Base-by-base conservation (phyloP, 2,113 vertebrate species). In the Sterrhoptilus dennistouni region DNA sequence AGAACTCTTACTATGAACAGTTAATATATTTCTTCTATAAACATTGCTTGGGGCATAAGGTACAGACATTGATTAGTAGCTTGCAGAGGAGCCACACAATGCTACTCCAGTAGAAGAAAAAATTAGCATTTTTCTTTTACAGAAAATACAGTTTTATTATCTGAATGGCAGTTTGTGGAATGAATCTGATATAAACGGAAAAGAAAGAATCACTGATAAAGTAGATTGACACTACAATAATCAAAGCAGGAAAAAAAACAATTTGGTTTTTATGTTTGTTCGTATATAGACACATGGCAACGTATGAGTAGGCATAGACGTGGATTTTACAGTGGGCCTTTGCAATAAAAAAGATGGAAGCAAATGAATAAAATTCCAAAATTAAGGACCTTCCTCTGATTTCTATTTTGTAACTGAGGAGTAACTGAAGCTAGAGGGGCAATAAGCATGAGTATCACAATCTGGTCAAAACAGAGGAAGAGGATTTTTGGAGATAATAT, bases 21-120 rank as follows among this genome's bases (percentile, higher is more conserved):
- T 91, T 97, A 96, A 95, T 18, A 6, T n/a, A 89, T 84, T 96
- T 90, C 15, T 85, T 90, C 36, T 72, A 50, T 70, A 45, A 79
- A 42, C 77, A 89, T 19, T 91, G 72, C 95, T 95, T 90, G 49
- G 93, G 70, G 82, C 92, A 93, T 60, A 91, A 95, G 42, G 66
- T 93, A 65, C 82, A 97, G 89, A 82, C 93, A 93, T 89, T 96
- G 94, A 97, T 96, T 91, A 95, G 83, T 36, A 97, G 64, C 82
- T 94, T 97, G 77, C 82, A 97, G 82, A 94, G 56, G 29, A 97
- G 77, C 50, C 82, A 91, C 88, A 93, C 36, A 96, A 69, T 96
- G 88, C 81, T 80, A 61, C 56, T 95, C 24, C 20, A 69, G 29
- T 61, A 66, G 74, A 78, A 95, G 49, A 50, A 93, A 93, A 95